Evolutionary conservation across 2,797 vertebrate genomes (phyloP).

Genomic region (Thaleichthys pacificus): DNA sequence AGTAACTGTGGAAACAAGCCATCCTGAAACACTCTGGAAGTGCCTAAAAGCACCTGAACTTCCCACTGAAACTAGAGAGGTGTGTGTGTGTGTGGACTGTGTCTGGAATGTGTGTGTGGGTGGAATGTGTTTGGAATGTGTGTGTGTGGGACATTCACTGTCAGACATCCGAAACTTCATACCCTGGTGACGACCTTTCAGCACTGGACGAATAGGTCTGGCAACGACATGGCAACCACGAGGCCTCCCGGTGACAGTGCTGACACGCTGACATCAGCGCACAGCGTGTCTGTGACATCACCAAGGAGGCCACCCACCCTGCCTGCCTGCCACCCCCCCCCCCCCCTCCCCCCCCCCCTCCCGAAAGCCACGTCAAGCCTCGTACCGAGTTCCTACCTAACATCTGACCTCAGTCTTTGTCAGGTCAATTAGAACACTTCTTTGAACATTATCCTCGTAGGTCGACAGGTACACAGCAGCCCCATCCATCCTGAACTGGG

Average conservation of each 20-base stretch:
- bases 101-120: slow-evolving; percentile 6
- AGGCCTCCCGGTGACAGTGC: background rate
- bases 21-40: slow-evolving; percentile 36
- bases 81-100: slow-evolving; percentile 55
- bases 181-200: slow-evolving; percentile 13
- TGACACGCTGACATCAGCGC: background rate
- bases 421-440: too few species aligned
- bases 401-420: background rate
- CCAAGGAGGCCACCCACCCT: background rate
- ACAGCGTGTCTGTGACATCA: slow-evolving; percentile 11
- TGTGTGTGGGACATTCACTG: slow-evolving; percentile 51
- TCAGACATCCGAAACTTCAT: slow-evolving; percentile 49
- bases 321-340: background rate
- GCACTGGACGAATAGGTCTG: background rate
- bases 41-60: slow-evolving; percentile 59
- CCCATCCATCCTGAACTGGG: too few species aligned
- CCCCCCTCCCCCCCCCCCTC: slow-evolving; percentile 17
- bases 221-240: background rate
- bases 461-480: too few species aligned
- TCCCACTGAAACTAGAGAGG: slow-evolving; percentile 53
- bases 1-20: too few species aligned
- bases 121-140: slow-evolving; percentile 16
- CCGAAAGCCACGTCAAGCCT: background rate
- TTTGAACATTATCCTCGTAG: too few species aligned
- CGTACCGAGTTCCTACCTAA: too few species aligned